Base-by-base conservation (phyloP, 2,888 invertebrate genomes). In the Pedicia rivosa region DNA sequence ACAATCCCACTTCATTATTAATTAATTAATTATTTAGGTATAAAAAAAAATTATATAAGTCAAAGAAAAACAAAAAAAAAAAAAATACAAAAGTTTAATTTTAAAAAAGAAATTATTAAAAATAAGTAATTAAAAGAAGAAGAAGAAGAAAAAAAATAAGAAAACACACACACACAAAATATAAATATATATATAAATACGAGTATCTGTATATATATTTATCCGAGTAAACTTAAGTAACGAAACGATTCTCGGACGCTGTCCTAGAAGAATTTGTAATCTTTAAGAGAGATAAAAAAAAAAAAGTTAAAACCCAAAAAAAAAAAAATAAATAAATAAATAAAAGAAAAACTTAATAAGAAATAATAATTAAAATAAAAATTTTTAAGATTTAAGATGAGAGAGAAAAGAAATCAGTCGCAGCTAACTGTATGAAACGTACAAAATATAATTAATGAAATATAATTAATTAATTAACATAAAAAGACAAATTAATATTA, bases 51-150 rank as follows among this genome's bases (percentile, higher is more conserved):
- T 31, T 31, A 30, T 35, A 30, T 36, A 36, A 26, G 32, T 36
- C 35, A 32, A 35, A 35, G n/a, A 31, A 31, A 36, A 36, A 27
- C 5, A 9, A n/a, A 32, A 32, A 17, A 31, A 17, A 15, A 31
- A 22, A 24, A 6, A 22, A 14, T 14, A 9, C 7, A 32, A 25
- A 19, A 22, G 28, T 37, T 26, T 33, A 36, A 26, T 26, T 22
- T 12, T 15, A 29, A 28, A 10, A 40, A 29, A 8, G 9, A 8
- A 27, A 27, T 27, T 34, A n/a, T 33, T n/a, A 32, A 28, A 32
- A 32, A 9, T 30, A 30, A 29, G n/a, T 30, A 17, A 17, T n/a
- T n/a, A 31, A 31, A 29, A 10, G 9, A 29, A 29, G 9, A 16
- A 16, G 10, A 17, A 8, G 17, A 9, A 7, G 17, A 19, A 24